phyloP scores from a whole-genome alignment of 2,888 invertebrate species.

The Netelia melanura region DNA sequence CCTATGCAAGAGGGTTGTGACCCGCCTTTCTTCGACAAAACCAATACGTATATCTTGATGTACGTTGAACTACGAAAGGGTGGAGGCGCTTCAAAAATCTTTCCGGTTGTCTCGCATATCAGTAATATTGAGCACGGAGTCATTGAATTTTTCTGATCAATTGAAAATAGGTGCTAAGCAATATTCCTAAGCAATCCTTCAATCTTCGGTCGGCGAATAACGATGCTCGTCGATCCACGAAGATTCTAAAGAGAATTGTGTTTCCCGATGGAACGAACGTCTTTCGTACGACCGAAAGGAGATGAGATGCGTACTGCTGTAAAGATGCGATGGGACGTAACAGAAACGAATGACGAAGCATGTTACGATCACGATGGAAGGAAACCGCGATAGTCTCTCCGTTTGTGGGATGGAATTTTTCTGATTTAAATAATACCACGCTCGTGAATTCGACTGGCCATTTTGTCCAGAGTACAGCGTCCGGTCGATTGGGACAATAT shows the following conservation, averaged over 20 bases:
- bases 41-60: not conserved
- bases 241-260: not conserved
- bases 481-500: not conserved
- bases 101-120: constrained; percentile 30
- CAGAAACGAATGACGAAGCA: constrained; percentile 42
- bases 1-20: not conserved
- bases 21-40: not conserved
- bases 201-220: not conserved
- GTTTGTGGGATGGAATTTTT: constrained; percentile 13
- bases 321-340: not conserved
- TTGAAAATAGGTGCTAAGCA: constrained; percentile 40
- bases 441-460: constrained; percentile 7
- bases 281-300: not conserved
- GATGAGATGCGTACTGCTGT: not conserved
- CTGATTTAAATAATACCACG: constrained; percentile 53
- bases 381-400: not conserved
- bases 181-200: not conserved
- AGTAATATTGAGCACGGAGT: not conserved
- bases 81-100: not conserved
- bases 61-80: constrained; percentile 6
- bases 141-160: constrained; percentile 23
- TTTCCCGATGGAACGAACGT: constrained; percentile 10
- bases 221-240: not conserved
- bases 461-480: constrained; percentile 22
- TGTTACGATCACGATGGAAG: constrained; percentile 32